Evolutionary conservation across 2,797 vertebrate genomes (phyloP), one percentile per base, ranked within the genome.

Genomic region (Microhierax caerulescens): DNA sequence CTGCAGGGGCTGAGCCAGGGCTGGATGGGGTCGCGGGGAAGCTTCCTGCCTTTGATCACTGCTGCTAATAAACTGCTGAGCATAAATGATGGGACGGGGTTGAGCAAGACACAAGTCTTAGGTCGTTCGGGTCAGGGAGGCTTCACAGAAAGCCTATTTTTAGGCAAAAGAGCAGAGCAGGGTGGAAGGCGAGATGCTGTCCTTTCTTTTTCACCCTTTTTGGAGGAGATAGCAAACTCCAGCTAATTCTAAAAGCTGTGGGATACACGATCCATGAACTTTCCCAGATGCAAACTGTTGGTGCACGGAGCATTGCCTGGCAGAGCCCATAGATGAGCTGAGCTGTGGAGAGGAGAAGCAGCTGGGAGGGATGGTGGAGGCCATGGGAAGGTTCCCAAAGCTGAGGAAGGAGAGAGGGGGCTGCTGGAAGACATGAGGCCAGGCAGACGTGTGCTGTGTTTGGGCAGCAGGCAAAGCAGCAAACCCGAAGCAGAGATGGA

Each of bases 21-120:
- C 70, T 18, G 0, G 7, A 19, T 20, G 36, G 47, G 53, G 53
- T 59, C 73, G 54, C 11, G 63, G 47, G 53, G 54, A 76, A 64
- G n/a, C 54, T 76, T 93, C 85, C 90, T 92, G 92, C 75, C 86
- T 92, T 89, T 89, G 37, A 48, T 92, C 63, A 3, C 27, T 51
- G 47, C 57, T 67, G 65, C 13, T 75, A 70, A 64, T 67, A 43
- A 77, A 83, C 57, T 45, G 54, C 64, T 22, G 43, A 85, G 64
- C 68, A 36, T 48, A 28, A 80, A 43, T 0, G 1, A 41, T 57
- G 64, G 78, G 64, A 80, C 0, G 5, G 47, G 54, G 36, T 14
- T 87, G 88, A 54, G 65, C 65, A 73, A 76, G 47, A 39, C 61
- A 43, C 17, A n/a, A 63, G 34, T 11, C 32, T 78, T 61, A 24